phyloP scores from a whole-genome alignment of 2,888 invertebrate genomes.

The Ormyrus rosae region DNA sequence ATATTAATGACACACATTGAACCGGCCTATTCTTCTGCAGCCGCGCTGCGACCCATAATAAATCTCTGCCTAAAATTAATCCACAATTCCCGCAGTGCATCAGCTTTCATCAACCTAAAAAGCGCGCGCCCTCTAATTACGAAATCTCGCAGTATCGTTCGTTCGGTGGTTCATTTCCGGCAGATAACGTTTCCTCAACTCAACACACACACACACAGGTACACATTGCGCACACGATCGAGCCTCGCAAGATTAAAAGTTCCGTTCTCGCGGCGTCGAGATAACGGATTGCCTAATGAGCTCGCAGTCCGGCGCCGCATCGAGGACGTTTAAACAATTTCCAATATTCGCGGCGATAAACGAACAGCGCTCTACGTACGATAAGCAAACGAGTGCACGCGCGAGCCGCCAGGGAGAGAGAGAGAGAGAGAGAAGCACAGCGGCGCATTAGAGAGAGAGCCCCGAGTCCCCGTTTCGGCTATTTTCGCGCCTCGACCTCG shows the following conservation, averaged over 20 bases:
- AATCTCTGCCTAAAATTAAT: too few relatives aligned
- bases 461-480: slow-evolving; percentile 38
- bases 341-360: not conserved
- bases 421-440: not conserved
- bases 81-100: too few relatives aligned
- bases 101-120: too few relatives aligned
- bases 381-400: not conserved
- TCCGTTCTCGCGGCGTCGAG: slow-evolving; percentile 13
- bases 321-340: slow-evolving; percentile 12
- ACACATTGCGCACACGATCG: not conserved
- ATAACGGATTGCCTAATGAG: slow-evolving; percentile 41
- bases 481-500: slow-evolving; percentile 39
- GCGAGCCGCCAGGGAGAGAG: not conserved
- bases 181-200: not conserved
- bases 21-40: too few relatives aligned
- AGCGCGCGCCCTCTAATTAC: not conserved
- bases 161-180: not conserved
- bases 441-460: not conserved
- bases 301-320: not conserved
- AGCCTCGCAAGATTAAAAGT: slow-evolving; percentile 17
- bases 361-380: too few relatives aligned
- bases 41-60: too few relatives aligned
- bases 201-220: not conserved
- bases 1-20: not conserved
- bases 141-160: not conserved